phyloP scores from a whole-genome alignment of 2,113 vertebrate genomes.

The Caracal caracal region DNA sequence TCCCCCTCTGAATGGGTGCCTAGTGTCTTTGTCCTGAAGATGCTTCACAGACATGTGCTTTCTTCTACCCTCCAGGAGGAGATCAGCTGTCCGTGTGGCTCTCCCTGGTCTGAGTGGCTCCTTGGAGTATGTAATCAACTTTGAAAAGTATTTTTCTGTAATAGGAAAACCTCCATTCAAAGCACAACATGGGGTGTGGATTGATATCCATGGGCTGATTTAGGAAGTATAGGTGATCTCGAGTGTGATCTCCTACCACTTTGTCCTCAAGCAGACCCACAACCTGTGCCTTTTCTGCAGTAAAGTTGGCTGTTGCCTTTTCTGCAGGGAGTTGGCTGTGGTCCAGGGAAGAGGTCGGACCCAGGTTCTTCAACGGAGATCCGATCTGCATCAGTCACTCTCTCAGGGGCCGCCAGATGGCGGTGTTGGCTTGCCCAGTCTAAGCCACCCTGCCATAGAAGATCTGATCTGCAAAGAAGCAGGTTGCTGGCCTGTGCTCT shows the following conservation, averaged over 20 bases:
- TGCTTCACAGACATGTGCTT: fast-evolving
- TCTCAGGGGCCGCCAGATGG: slow-evolving; percentile 47
- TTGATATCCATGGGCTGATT: not conserved
- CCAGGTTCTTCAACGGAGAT: fast-evolving
- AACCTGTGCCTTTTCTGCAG: not conserved
- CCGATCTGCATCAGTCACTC: not conserved
- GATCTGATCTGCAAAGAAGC: too few relatives aligned
- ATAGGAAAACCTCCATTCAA: not conserved
- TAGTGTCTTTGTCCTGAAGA: fast-evolving
- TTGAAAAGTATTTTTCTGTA: not conserved
- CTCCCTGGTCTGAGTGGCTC: not conserved
- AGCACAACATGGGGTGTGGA: not conserved
- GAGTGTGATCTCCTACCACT: not conserved
- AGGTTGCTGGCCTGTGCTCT: not conserved
- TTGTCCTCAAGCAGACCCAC: not conserved
- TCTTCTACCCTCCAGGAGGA: fast-evolving
- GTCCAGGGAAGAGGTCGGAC: not conserved
- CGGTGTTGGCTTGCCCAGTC: not conserved
- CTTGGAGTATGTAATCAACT: not conserved
- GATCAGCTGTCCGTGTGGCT: not conserved
- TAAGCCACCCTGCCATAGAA: too few relatives aligned
- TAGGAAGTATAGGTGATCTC: not conserved
- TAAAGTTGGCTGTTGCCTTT: not conserved
- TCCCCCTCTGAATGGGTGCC: not conserved
- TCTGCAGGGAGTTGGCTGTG: not conserved